Evolutionary conservation across 2,113 vertebrate genomes (phyloP).

Genomic region (Tychaedon coryphoeus): DNA sequence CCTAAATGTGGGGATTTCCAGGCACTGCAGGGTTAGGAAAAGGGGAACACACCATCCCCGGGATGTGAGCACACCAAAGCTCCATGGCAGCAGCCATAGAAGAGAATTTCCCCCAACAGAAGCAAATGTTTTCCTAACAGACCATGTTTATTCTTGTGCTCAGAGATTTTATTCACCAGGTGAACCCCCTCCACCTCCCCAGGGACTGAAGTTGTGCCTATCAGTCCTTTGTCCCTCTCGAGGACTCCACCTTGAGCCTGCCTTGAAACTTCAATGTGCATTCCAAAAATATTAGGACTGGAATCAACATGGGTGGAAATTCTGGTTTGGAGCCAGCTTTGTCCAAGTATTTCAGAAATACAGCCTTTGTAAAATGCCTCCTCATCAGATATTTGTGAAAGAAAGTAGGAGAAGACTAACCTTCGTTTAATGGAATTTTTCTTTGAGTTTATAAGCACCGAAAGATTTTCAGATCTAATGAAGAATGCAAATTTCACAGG

Average conservation of each 20-base stretch:
- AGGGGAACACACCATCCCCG: fast-evolving
- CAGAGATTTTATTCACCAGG: background rate
- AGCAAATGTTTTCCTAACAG: background rate
- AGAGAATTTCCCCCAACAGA: background rate
- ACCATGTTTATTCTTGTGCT: background rate
- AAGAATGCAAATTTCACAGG: background rate
- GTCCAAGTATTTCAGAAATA: background rate
- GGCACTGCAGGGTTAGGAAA: background rate
- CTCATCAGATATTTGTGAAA: background rate
- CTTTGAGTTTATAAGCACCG: background rate
- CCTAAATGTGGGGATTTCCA: background rate
- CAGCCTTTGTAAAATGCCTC: background rate
- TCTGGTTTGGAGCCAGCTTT: background rate
- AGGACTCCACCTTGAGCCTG: background rate
- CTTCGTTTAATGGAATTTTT: background rate
- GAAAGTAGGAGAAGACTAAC: background rate
- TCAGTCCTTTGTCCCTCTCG: background rate
- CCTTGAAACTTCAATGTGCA: background rate
- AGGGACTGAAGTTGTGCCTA: background rate
- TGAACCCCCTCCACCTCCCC: background rate
- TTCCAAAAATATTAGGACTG: background rate
- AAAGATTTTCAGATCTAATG: background rate
- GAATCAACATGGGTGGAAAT: background rate
- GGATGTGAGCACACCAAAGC: too few species aligned
- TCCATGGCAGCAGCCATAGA: fast-evolving